Conservation (phyloP, 1,140 invertebrate species). For the Battus philenor region DNA sequence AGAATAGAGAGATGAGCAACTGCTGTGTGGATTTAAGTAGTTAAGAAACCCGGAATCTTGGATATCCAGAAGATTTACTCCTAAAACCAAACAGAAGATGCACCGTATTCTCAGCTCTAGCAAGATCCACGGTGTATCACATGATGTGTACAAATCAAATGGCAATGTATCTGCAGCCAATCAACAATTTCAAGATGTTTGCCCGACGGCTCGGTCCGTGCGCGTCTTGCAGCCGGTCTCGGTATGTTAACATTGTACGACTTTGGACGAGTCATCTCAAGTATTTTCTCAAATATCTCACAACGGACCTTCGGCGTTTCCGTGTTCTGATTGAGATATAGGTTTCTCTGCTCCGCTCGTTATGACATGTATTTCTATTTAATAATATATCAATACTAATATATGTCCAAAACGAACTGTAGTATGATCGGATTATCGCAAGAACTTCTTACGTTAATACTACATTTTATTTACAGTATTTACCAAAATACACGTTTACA, state of each 20-base stretch:
- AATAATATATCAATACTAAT: background rate
- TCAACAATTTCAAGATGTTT: slow-evolving; percentile 65
- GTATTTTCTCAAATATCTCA: slow-evolving; percentile 30
- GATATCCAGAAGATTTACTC: too few species aligned
- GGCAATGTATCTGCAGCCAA: slow-evolving; percentile 49
- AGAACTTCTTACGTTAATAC: too few species aligned
- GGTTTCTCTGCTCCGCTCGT: background rate
- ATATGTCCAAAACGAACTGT: background rate
- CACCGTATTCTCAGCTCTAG: slow-evolving; percentile 34
- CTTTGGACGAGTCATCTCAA: slow-evolving; percentile 21
- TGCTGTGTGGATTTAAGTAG: too few species aligned
- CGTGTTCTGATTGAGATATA: slow-evolving; percentile 16
- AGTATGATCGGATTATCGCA: too few species aligned
- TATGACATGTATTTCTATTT: background rate
- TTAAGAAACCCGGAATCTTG: too few species aligned
- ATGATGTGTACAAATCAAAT: slow-evolving; percentile 58
- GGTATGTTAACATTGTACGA: slow-evolving; percentile 15
- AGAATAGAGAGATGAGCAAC: too few species aligned
- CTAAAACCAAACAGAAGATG: too few species aligned
- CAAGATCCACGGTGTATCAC: slow-evolving; percentile 17
- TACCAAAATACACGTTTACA: too few species aligned
- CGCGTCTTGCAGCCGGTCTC: slow-evolving; percentile 20
- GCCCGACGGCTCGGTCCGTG: slow-evolving; percentile 25
- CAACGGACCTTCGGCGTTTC: slow-evolving; percentile 11
- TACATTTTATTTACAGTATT: too few species aligned